Evolutionary conservation across 2,113 vertebrate genomes (phyloP), one percentile per base, ranked within the genome.

Genomic region (Rhinoderma darwinii): DNA sequence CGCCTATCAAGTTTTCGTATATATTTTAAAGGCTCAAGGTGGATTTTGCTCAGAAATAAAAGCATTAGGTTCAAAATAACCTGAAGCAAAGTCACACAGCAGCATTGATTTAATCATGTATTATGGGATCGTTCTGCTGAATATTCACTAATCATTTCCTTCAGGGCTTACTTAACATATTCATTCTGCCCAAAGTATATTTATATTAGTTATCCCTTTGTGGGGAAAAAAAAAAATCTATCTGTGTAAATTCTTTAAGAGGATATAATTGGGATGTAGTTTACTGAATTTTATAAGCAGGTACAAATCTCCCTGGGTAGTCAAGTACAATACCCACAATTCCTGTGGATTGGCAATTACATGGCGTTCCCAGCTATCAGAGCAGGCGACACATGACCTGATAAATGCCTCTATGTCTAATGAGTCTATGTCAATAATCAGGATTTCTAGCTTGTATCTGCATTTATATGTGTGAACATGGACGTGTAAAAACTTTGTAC

Each of bases 291-390:
- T 87, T 87, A 87, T 82, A 87, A 87, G 85, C 63, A 74, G 85
- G 85, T 82, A 87, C 85, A 87, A 87, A 81, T 82, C 85, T 87
- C 85, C 66, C 72, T 56, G 66, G 85, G 85, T 74, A 87, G 66
- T 74, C 51, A 74, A 87, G 85, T 87, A 87, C 50, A 82, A 87
- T 82, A 87, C 50, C 39, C 78, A 61, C 51, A 87, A 70, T 59
- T 82, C 85, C 59, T 82, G 85, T 61, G 85, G 85, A 82, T 87
- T 80, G 74, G 85, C 85, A 87, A 87, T 87, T 87, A 87, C 78
- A 61, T 61, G 82, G 78, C 82, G 47, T 82, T 87, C 85, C 74
- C 85, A 87, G 85, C 85, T 82, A 87, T 82, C 85, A 73, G 50
- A 74, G 18, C 37, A 47, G 85, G 66, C 85, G 82, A 87, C 68